A percentile compares a stretch with the other conserved stretches of the same genome.
Evolutionary conservation across 2,888 invertebrate genomes (phyloP).

Genomic region (Strigamia crassipes): DNA sequence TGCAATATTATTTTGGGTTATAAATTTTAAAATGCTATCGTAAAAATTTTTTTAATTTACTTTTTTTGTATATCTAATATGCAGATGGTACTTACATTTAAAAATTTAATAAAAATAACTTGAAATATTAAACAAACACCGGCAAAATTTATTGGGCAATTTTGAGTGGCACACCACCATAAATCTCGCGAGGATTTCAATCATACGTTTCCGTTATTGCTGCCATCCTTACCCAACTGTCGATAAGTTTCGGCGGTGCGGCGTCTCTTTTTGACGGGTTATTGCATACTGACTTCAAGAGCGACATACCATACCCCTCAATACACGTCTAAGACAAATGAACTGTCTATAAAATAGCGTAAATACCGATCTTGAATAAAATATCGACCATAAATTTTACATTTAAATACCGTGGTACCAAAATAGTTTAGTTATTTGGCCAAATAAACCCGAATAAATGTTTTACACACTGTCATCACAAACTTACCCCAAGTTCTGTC

Average conservation of each 20-base stretch:
- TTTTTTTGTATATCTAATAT: background rate
- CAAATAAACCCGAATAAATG: too few relatives aligned
- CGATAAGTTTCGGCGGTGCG: conserved; percentile 22
- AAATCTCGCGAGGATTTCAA: conserved; percentile 19
- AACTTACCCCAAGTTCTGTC: too few relatives aligned
- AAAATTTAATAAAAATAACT: background rate
- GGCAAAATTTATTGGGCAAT: background rate
- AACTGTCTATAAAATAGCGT: background rate
- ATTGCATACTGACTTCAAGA: conserved; percentile 20
- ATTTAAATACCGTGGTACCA: too few relatives aligned
- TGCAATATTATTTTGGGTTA: too few relatives aligned
- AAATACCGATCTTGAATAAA: background rate
- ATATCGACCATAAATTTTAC: too few relatives aligned
- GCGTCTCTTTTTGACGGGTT: conserved; percentile 29
- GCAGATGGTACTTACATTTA: background rate
- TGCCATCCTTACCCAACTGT: conserved; percentile 26
- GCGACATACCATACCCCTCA: background rate
- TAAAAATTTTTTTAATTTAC: too few relatives aligned
- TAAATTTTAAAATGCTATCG: too few relatives aligned
- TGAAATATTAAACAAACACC: background rate
- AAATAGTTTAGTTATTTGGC: too few relatives aligned
- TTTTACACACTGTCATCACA: too few relatives aligned
- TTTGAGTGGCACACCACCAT: conserved; percentile 14
- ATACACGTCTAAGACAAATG: background rate
- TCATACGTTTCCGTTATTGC: conserved; percentile 31